Base-by-base conservation (phyloP, 2,888 invertebrate species). In the Melanostoma scalare region DNA sequence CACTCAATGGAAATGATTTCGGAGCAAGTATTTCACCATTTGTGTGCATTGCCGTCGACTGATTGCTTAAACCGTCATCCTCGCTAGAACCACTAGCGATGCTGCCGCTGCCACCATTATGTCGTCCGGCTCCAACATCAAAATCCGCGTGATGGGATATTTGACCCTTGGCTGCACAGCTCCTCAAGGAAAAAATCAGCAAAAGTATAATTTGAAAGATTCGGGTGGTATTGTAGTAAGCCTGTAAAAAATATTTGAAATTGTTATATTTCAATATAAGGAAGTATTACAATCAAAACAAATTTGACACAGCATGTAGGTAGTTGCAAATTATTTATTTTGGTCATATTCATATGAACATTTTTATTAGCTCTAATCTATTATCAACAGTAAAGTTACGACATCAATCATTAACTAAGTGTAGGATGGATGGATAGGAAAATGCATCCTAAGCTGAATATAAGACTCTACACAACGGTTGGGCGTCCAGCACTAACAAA, bases 11-110 rank as follows among this genome's bases (percentile, higher is more conserved):
- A 72, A 89, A 89, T 33, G 90, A 88, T 86, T 90, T 90, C 2
- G 90, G 89, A 0, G 88, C 89, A 77, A 90, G 87, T 4, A 91
- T 88, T 86, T 91, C 91, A 1, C 89, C 88, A 42, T 84, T 79
- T 55, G 79, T 52, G 40, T 79, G 63, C 6, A 84, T n/a, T 6
- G 69, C 60, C 33, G 46, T 74, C 31, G 84, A 61, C 38, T 74
- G 74, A 8, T 56, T 84, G 36, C 10, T 84, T 10, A 79, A 8
- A n/a, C 63, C 79, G n/a, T 79, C 79, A 4, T 79, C 79, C 40
- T 79, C 84, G 6, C 53, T 56, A 8, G 48, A 75, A 2, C 36
- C 55, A 9, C 53, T 61, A 3, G 20, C 40, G 35, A 38, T 20
- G 2, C 6, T 31, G 8, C 44, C 60, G 33, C 44, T 44, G 1